A percentile compares a stretch with the other conserved stretches of the same genome.
Conservation (phyloP, 2,113 vertebrate species). For the Hyperoodon ampullatus region DNA sequence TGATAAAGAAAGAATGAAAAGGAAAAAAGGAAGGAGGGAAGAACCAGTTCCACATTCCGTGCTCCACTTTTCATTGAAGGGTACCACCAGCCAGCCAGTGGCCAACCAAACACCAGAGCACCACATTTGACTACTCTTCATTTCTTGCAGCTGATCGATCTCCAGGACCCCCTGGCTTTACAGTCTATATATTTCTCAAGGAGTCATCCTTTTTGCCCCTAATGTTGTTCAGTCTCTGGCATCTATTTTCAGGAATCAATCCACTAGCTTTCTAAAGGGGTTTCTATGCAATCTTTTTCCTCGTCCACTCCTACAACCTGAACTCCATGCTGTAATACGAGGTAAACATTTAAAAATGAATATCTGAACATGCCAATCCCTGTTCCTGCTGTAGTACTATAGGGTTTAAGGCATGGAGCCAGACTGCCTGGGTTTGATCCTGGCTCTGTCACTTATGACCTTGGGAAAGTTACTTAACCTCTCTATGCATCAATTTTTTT, state of each 20-base stretch:
- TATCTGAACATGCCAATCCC: neutral
- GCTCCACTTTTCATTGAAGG: accelerated
- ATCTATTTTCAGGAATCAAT: neutral
- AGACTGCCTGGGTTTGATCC: neutral
- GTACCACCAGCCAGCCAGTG: accelerated
- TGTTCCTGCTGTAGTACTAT: accelerated
- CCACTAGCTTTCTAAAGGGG: neutral
- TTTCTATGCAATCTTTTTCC: neutral
- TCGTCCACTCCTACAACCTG: neutral
- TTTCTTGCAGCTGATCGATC: accelerated
- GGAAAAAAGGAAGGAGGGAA: no score
- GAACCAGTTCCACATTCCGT: no score
- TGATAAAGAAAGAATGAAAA: neutral
- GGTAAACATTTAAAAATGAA: neutral
- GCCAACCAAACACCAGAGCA: neutral
- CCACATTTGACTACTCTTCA: accelerated
- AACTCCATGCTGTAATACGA: neutral
- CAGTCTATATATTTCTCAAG: neutral
- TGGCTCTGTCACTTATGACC: neutral
- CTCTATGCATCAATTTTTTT: neutral
- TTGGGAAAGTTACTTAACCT: neutral
- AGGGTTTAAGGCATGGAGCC: neutral
- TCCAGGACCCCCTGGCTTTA: neutral
- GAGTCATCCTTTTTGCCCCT: neutral
- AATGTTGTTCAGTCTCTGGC: neutral